phyloP scores from a whole-genome alignment of 2,888 invertebrate species.

The Pachliopta kotzebuea region DNA sequence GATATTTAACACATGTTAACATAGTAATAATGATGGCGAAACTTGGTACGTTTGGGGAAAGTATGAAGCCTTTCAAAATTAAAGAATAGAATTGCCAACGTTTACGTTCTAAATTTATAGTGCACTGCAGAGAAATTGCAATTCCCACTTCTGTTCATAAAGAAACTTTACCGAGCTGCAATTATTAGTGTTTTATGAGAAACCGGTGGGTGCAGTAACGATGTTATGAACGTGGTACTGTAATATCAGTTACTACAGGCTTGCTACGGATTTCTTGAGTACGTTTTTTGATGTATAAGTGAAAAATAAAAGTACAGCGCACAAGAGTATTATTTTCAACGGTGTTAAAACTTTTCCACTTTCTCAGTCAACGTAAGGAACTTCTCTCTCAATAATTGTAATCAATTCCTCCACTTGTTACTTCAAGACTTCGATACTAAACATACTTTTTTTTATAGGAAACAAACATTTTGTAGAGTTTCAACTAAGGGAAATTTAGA shows the following conservation, averaged over 20 bases:
- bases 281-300: background rate
- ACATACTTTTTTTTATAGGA: too few species aligned
- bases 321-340: background rate
- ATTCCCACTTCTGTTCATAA: slow-evolving; percentile 24
- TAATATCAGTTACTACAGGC: slow-evolving; percentile 10
- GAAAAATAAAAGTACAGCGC: background rate
- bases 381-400: background rate
- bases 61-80: background rate
- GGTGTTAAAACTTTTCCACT: background rate
- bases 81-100: background rate
- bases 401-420: background rate
- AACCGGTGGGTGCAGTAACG: slow-evolving; percentile 12
- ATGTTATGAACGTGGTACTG: slow-evolving; percentile 16
- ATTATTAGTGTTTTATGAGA: slow-evolving; percentile 27
- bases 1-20: too few species aligned
- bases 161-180: slow-evolving; percentile 23
- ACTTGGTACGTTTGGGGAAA: background rate
- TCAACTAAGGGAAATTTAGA: too few species aligned
- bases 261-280: background rate
- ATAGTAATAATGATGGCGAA: background rate
- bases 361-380: background rate
- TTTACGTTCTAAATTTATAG: slow-evolving; percentile 15
- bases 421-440: background rate
- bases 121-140: slow-evolving; percentile 17
- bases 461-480: too few species aligned